A percentile compares a stretch with the other conserved stretches of the same genome.
These are phyloP conservation scores for Amazona guildingii DNA, from an alignment of 2,113 vertebrate species.

Conservation along the genomic window DNA sequence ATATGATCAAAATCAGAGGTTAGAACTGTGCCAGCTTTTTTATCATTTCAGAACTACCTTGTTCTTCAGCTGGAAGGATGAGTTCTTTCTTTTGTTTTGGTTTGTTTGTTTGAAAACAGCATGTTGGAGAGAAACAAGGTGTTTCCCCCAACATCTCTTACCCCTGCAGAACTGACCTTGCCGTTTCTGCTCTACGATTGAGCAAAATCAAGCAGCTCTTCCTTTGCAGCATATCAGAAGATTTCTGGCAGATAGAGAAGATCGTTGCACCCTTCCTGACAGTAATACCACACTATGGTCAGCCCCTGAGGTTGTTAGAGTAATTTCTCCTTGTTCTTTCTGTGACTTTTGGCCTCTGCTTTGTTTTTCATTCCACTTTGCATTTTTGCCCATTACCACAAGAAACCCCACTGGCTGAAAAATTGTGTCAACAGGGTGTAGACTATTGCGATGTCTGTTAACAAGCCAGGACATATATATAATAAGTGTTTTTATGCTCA, in stretches of 20 bases:
- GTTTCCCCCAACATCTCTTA: background rate
- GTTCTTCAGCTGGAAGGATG: background rate
- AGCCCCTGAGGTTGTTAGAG: background rate
- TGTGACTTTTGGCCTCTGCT: background rate
- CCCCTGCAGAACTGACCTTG: background rate
- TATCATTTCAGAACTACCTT: background rate
- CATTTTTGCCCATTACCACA: conserved; percentile 28
- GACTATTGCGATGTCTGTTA: background rate
- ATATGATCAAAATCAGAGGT: background rate
- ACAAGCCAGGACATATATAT: background rate
- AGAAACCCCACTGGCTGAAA: conserved; percentile 49
- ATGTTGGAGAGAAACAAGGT: background rate
- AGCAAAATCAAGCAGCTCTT: background rate
- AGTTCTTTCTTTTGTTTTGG: background rate
- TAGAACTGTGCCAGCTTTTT: background rate
- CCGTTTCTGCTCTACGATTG: background rate
- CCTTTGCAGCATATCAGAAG: background rate
- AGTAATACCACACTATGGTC: background rate
- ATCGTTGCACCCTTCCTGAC: background rate
- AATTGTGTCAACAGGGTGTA: conserved; percentile 30
- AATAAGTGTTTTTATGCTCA: conserved; percentile 6
- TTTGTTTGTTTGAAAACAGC: background rate
- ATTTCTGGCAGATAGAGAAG: background rate
- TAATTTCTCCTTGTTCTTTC: background rate
- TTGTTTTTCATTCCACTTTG: background rate